phyloP scores from a whole-genome alignment of 2,888 invertebrate species.

The Gasteruption jaculator region DNA sequence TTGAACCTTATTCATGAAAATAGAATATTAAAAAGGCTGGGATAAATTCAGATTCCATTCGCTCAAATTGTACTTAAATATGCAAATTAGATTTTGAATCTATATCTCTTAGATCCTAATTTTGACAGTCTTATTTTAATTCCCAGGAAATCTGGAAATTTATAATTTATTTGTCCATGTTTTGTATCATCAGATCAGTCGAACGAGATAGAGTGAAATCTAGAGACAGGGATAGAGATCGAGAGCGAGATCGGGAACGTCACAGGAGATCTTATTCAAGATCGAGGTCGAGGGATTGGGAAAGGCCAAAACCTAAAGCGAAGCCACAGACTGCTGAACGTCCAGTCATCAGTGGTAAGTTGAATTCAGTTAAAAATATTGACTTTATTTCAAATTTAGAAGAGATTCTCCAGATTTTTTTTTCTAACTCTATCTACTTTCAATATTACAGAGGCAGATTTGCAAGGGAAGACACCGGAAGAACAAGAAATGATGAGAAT shows the following conservation, averaged over 20 bases:
- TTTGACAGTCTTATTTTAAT: too few relatives aligned
- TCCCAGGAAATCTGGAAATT: not conserved
- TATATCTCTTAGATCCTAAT: too few relatives aligned
- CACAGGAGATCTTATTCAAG: conserved; percentile 53
- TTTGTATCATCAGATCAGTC: conserved; percentile 34
- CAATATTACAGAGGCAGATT: conserved; percentile 68
- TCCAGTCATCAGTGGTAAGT: conserved; percentile 48
- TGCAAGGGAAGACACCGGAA: conserved; percentile 86
- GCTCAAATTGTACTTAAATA: too few relatives aligned
- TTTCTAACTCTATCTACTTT: not conserved
- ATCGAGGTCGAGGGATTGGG: conserved; percentile 50
- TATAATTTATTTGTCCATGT: not conserved
- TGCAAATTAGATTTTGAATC: too few relatives aligned
- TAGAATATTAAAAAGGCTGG: too few relatives aligned
- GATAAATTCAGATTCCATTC: too few relatives aligned
- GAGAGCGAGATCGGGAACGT: conserved; percentile 52
- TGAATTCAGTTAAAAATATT: conserved; percentile 8
- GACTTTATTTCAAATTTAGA: not conserved
- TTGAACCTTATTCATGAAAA: conserved; percentile 2
- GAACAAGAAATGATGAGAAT: conserved; percentile 92
- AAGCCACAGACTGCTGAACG: conserved; percentile 46
- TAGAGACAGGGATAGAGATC: conserved; percentile 52
- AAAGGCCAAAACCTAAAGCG: conserved; percentile 48
- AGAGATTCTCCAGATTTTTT: not conserved
- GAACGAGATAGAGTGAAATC: conserved; percentile 44